Base-by-base conservation (phyloP, 2,797 vertebrate genomes). In the Peromyscus eremicus region DNA sequence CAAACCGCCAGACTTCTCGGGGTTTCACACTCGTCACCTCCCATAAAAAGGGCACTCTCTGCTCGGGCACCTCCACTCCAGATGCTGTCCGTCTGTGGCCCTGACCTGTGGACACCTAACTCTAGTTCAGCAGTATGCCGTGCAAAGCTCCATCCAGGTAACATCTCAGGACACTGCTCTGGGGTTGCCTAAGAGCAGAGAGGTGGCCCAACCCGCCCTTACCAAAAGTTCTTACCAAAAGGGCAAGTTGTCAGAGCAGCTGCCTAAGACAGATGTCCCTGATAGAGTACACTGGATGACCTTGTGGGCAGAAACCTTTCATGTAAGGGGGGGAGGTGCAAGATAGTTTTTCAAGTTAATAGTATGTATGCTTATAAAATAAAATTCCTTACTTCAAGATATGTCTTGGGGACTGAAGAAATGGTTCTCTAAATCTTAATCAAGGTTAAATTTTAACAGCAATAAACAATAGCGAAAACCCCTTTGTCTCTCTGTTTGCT, bases 381-480 rank as follows among this genome's bases (percentile, higher is more conserved):
- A 64, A 70, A 92, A 95, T 64, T 57, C 83, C 75, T 88, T 14
- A 89, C 40, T 43, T 84, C 25, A 60, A 49, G 62, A 37, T 32
- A 82, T 11, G 21, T 75, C 70, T 75, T 64, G 43, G 86, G 88
- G 85, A 86, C 71, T 34, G 14, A 82, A 93, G 86, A 91, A 84
- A 82, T 34, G 68, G 91, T 2, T 82, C 89, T 90, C 21, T 32
- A 55, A 70, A 55, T 23, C 66, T 83, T n/a, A 21, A 57, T 9
- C 32, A 14, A 94, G 75, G n/a, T 91, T 86, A 77, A 80, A 81
- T 57, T 91, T 94, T 71, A 91, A 86, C 64, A 7, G 92, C 83
- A 91, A 89, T 68, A 76, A 11, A 6, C 10, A 79, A 68, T 0
- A 43, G 86, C 40, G 8, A 1, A 70, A 83, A 80, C 21, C 76